Percentiles rank a stretch among this genome's conserved stretches.
These are phyloP conservation scores for Panorpa germanica DNA, from an alignment of 2,888 invertebrate genomes.

Conservation along the genomic window DNA sequence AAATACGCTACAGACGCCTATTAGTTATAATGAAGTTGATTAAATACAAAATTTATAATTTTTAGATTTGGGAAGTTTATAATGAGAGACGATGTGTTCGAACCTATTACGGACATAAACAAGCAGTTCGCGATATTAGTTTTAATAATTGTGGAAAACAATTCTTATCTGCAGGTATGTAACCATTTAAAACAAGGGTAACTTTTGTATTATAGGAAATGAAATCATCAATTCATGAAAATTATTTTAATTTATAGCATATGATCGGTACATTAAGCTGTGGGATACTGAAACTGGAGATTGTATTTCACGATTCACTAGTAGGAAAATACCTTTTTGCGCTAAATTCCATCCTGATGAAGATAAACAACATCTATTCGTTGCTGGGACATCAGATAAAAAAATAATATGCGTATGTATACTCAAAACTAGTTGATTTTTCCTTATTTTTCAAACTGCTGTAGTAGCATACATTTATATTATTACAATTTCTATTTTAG, in stretches of 20 bases:
- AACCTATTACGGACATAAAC: constrained; percentile 90
- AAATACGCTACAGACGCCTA: no score
- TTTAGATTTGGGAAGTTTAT: constrained; percentile 92
- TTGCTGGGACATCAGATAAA: constrained; percentile 96
- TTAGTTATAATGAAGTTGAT: no score
- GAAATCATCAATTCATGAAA: neutral
- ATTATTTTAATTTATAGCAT: constrained; percentile 34
- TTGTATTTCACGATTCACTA: constrained; percentile 74
- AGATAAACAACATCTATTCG: constrained; percentile 93
- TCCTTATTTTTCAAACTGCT: neutral
- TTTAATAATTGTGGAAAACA: constrained; percentile 88
- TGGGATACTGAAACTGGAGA: constrained; percentile 98
- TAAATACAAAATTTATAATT: no score
- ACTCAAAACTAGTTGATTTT: constrained; percentile 4
- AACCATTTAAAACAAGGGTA: no score
- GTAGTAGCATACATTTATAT: constrained; percentile 2
- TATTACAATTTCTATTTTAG: constrained; percentile 28
- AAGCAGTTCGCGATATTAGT: constrained; percentile 89
- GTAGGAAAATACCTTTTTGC: constrained; percentile 94
- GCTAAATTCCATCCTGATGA: constrained; percentile 95
- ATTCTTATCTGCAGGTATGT: constrained; percentile 81
- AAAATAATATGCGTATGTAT: constrained; percentile 92
- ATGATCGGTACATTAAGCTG: constrained; percentile 92
- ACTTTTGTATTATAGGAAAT: no score
- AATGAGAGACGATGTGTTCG: constrained; percentile 81